These are phyloP conservation scores for Silurus asotus DNA, from an alignment of 2,113 vertebrate species.

Conservation along the genomic window DNA sequence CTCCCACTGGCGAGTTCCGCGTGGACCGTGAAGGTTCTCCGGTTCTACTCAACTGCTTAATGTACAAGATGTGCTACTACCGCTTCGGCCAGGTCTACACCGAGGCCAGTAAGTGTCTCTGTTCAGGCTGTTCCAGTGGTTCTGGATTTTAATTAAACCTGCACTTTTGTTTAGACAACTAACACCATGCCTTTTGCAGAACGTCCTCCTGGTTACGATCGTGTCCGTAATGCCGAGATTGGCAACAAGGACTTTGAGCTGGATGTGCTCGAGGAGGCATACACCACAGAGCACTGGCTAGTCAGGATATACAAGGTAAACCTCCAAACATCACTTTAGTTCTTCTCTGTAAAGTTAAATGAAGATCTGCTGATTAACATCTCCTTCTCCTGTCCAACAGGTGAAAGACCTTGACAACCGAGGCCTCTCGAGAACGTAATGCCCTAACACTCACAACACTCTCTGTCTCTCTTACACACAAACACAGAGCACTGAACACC, in stretches of 20 bases:
- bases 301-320: constrained; percentile 98
- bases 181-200: constrained; percentile 71
- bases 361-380: neutral
- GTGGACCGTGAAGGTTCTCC: constrained; percentile 96
- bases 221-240: constrained; percentile 95
- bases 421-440: constrained; percentile 92
- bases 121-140: neutral
- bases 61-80: constrained; percentile 99
- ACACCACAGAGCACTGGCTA: constrained; percentile 98
- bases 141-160: no score
- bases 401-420: constrained; percentile 98
- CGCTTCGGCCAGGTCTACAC: constrained; percentile 99
- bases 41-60: constrained; percentile 96
- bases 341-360: neutral
- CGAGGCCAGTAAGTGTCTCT: constrained; percentile 88
- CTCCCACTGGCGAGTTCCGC: constrained; percentile 92
- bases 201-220: constrained; percentile 95
- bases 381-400: constrained; percentile 63
- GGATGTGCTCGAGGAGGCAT: constrained; percentile 95
- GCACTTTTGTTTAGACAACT: neutral
- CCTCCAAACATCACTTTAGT: neutral
- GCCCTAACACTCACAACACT: constrained; percentile 11
- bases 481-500: constrained; percentile 79
- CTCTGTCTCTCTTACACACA: constrained; percentile 29
- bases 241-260: constrained; percentile 99